A percentile compares a stretch with the other conserved stretches of the same genome.
These are phyloP conservation scores for Molorchus minor DNA, from an alignment of 2,888 invertebrate species.

Conservation along the genomic window DNA sequence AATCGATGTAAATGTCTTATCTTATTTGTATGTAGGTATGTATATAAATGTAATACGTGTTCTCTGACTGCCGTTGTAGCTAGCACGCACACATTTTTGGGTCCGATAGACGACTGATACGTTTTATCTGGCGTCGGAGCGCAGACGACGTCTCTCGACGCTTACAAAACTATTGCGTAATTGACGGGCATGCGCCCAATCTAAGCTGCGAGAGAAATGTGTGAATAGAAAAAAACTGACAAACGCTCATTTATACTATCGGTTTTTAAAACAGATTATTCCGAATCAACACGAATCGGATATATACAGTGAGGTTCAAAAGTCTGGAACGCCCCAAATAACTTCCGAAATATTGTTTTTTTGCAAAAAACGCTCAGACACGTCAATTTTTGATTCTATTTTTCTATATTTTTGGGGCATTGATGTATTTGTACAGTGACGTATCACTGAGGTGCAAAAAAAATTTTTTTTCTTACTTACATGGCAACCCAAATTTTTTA, in stretches of 20 bases:
- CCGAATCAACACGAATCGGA: neutral
- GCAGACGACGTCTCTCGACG: conserved; percentile 26
- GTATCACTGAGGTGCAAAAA: no score
- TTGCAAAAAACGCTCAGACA: no score
- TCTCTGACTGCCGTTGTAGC: neutral
- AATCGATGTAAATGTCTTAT: no score
- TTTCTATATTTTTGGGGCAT: no score
- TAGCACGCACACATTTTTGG: conserved; percentile 9
- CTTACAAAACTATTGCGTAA: conserved; percentile 37
- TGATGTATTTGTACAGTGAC: no score
- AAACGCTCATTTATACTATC: conserved; percentile 5
- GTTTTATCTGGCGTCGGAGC: conserved; percentile 38
- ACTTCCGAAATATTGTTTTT: no score
- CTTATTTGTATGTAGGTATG: no score
- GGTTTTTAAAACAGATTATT: conserved; percentile 5
- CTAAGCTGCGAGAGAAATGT: conserved; percentile 8
- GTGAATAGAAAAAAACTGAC: conserved; percentile 13
- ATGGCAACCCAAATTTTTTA: no score
- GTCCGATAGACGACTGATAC: conserved; percentile 37
- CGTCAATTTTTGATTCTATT: no score
- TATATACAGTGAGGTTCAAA: no score
- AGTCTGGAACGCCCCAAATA: no score
- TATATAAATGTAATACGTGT: conserved; percentile 1
- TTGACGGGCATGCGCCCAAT: conserved; percentile 33
- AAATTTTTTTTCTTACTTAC: no score